These are phyloP conservation scores for Hylia prasina DNA, from an alignment of 2,113 vertebrate species.

Conservation along the genomic window DNA sequence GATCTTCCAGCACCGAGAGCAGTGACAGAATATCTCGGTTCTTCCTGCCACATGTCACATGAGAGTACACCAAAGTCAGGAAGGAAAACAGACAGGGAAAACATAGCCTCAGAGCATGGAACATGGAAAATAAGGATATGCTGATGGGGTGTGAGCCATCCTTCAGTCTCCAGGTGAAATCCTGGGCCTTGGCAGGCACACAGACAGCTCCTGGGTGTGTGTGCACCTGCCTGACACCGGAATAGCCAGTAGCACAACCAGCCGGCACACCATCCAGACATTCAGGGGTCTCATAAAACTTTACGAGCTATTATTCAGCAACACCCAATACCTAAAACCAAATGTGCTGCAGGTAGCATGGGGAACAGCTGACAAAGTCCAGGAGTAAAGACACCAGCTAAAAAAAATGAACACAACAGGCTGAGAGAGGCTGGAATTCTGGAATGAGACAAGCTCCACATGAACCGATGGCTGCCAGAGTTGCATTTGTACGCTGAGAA, in stretches of 20 bases:
- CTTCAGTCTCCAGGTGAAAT: background rate
- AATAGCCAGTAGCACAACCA: background rate
- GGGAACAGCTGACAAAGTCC: background rate
- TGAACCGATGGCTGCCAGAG: background rate
- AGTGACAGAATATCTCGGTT: background rate
- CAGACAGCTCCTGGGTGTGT: background rate
- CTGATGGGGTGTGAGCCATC: background rate
- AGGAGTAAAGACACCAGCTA: background rate
- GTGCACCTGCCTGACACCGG: background rate
- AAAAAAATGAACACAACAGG: background rate
- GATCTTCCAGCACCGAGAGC: background rate
- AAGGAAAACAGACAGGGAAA: background rate
- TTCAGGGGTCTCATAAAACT: background rate
- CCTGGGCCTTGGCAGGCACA: background rate
- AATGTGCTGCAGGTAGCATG: background rate
- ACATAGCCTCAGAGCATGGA: background rate
- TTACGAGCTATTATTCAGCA: background rate
- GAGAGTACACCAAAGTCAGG: background rate
- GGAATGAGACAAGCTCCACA: background rate
- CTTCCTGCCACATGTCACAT: background rate
- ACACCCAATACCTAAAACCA: background rate
- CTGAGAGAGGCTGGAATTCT: background rate
- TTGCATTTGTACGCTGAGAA: accelerated
- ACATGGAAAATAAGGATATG: background rate
- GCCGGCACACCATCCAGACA: background rate